Percentiles rank a stretch among this genome's conserved stretches.
Conservation (phyloP, 2,113 vertebrate genomes). For the Cranoglanis bouderius region DNA sequence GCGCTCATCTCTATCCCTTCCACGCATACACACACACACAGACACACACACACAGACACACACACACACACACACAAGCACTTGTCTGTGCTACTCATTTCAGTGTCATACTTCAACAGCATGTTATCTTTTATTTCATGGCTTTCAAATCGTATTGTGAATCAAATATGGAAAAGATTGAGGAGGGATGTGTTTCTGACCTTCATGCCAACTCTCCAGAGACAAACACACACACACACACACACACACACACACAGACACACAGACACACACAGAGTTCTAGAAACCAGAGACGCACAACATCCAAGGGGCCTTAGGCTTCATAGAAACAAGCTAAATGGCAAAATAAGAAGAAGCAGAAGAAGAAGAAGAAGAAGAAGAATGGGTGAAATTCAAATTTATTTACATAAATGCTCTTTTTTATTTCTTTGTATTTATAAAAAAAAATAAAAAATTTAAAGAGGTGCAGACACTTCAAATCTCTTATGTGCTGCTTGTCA, state of each 20-base stretch:
- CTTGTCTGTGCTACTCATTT: background rate
- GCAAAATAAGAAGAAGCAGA: background rate
- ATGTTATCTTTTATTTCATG: constrained; percentile 6
- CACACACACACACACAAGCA: background rate
- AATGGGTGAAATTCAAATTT: background rate
- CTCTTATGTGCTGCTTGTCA: too few relatives aligned
- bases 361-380: background rate
- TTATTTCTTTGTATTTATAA: too few relatives aligned
- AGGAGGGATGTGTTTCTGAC: background rate
- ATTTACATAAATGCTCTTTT: too few relatives aligned
- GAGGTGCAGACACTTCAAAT: too few relatives aligned
- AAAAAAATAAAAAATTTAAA: too few relatives aligned
- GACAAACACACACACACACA: background rate
- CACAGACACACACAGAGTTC: too few relatives aligned
- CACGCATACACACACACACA: too few relatives aligned
- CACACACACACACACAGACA: background rate
- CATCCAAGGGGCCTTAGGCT: background rate
- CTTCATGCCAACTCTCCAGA: background rate
- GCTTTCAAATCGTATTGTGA: background rate
- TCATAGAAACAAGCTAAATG: too few relatives aligned
- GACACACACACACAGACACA: background rate
- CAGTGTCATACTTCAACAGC: background rate
- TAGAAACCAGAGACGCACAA: too few relatives aligned
- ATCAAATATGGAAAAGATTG: background rate
- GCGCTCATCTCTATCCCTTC: background rate